These are phyloP conservation scores for Gopherus flavomarginatus DNA, from an alignment of 2,113 vertebrate species.

Conservation along the genomic window DNA sequence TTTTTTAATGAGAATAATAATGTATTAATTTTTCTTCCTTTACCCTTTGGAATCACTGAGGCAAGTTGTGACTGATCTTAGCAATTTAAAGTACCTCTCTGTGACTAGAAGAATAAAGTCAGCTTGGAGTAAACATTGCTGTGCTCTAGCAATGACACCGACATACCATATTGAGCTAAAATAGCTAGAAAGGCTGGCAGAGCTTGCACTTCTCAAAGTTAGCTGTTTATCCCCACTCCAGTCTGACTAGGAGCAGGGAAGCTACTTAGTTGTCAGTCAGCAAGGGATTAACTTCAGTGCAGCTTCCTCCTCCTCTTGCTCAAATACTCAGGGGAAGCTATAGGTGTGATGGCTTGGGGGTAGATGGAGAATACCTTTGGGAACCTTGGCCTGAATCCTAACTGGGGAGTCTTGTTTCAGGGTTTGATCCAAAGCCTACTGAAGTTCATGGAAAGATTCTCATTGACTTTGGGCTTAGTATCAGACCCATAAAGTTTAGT, in stretches of 20 bases:
- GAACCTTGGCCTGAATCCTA: not conserved
- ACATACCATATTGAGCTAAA: not conserved
- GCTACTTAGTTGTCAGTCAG: slow-evolving; percentile 4
- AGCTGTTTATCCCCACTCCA: not conserved
- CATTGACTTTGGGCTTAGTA: accelerated
- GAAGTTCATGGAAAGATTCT: not conserved
- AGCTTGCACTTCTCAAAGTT: not conserved
- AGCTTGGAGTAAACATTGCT: not conserved
- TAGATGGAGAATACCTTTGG: accelerated
- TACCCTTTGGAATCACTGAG: not conserved
- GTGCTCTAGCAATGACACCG: not conserved
- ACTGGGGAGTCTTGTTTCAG: not conserved
- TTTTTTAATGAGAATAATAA: not conserved
- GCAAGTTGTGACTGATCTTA: slow-evolving; percentile 44
- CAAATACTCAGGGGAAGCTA: accelerated
- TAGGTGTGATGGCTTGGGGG: accelerated
- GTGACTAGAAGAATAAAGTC: slow-evolving; percentile 31
- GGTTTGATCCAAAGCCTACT: not conserved
- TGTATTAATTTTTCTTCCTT: slow-evolving; percentile 23
- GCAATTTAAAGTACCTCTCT: not conserved
- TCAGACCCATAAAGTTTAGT: not conserved
- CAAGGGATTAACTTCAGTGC: slow-evolving; percentile 15
- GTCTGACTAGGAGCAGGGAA: not conserved
- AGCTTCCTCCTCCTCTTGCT: not conserved
- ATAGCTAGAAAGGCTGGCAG: not conserved